Evolutionary conservation across 2,888 invertebrate genomes (phyloP).

Genomic region (Metellina segmentata): DNA sequence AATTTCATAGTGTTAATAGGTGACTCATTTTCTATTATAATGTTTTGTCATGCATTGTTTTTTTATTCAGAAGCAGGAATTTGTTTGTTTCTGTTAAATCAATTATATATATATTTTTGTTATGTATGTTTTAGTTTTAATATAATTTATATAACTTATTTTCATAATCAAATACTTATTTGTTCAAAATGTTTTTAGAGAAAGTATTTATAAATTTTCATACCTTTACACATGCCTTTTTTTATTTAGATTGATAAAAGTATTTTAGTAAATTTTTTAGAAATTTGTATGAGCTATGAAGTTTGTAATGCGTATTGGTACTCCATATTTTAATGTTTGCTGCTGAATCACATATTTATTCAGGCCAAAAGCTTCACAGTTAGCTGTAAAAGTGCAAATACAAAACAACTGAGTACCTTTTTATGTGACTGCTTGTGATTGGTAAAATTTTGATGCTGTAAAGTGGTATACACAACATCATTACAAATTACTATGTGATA

Average conservation of each 20-base stretch:
- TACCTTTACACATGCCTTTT: slow-evolving; percentile 8
- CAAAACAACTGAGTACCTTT: slow-evolving; percentile 9
- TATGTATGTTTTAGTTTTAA: slow-evolving; percentile 44
- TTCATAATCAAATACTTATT: slow-evolving; percentile 10
- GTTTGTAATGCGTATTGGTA: slow-evolving; percentile 17
- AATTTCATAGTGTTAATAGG: not conserved
- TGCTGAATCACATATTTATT: slow-evolving; percentile 7
- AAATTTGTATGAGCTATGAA: slow-evolving; percentile 25
- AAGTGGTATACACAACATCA: slow-evolving; percentile 24
- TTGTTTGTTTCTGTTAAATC: not conserved
- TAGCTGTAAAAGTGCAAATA: slow-evolving; percentile 13
- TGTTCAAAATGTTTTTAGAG: slow-evolving; percentile 26
- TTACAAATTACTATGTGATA: slow-evolving; percentile 50
- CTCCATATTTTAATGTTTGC: slow-evolving; percentile 24
- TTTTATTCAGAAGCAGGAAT: not conserved
- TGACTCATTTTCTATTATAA: not conserved
- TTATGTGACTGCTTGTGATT: slow-evolving; percentile 5
- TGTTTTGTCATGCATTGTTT: not conserved
- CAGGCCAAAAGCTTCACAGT: slow-evolving; percentile 21
- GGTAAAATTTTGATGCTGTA: not conserved
- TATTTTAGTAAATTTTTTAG: slow-evolving; percentile 48
- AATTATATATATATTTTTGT: slow-evolving; percentile 27
- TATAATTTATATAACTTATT: slow-evolving; percentile 8
- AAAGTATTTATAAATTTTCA: slow-evolving; percentile 32
- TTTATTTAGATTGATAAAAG: slow-evolving; percentile 37